A percentile compares a stretch with the other conserved stretches of the same genome.
These are phyloP conservation scores for Gavia stellata DNA, from an alignment of 2,113 vertebrate genomes.

Conservation along the genomic window DNA sequence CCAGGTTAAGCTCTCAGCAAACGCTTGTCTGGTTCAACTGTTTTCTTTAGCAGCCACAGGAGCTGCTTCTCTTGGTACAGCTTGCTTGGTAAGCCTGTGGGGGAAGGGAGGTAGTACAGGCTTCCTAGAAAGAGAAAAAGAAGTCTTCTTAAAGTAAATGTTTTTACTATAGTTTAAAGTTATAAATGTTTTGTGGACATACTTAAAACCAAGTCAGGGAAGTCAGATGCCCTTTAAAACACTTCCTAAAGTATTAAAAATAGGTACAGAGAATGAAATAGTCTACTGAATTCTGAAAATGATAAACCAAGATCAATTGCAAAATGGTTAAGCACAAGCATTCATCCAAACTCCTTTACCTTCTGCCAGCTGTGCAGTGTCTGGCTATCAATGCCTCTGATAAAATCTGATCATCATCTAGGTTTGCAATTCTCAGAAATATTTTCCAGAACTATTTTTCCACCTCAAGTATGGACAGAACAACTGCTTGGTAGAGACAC, in stretches of 20 bases:
- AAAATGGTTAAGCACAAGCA: background rate
- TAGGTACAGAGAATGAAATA: background rate
- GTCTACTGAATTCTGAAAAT: conserved; percentile 16
- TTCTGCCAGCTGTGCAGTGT: background rate
- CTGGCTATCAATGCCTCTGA: background rate
- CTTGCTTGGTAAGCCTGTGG: background rate
- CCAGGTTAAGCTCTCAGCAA: background rate
- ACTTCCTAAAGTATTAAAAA: conserved; percentile 4
- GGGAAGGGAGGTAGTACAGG: background rate
- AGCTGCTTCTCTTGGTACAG: background rate
- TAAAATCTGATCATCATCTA: background rate
- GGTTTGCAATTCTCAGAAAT: background rate
- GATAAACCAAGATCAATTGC: background rate
- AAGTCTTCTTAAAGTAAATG: background rate
- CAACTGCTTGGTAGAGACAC: background rate
- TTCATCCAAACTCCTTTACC: background rate
- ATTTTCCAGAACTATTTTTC: background rate
- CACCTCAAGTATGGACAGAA: background rate
- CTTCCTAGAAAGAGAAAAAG: conserved; percentile 8
- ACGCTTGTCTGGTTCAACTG: background rate
- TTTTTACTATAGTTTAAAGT: background rate
- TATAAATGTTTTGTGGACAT: background rate
- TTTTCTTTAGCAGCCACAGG: background rate
- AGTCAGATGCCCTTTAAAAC: background rate
- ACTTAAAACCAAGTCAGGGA: background rate